These are phyloP conservation scores for Novumbra hubbsi DNA, from an alignment of 2,797 vertebrate genomes.

Conservation along the genomic window DNA sequence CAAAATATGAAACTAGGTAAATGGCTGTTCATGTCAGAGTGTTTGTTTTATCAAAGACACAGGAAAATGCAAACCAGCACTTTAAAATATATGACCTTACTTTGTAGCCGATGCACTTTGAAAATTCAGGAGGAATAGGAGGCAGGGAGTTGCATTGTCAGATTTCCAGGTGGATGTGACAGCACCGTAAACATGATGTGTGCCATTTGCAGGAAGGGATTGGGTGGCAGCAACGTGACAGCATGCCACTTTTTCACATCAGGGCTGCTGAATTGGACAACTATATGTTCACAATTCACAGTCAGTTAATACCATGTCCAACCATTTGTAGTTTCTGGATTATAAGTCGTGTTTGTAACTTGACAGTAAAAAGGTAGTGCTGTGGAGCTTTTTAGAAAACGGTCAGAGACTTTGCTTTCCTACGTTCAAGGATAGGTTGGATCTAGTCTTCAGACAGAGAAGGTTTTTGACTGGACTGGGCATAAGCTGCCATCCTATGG, in stretches of 20 bases:
- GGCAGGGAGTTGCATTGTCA: neutral
- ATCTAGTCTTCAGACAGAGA: too few relatives aligned
- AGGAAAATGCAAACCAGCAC: constrained; percentile 59
- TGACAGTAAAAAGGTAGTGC: too few relatives aligned
- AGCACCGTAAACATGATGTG: neutral
- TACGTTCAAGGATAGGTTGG: too few relatives aligned
- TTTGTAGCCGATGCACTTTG: constrained; percentile 36
- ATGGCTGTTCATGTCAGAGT: constrained; percentile 60
- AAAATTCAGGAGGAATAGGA: neutral
- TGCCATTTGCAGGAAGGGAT: neutral
- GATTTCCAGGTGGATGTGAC: neutral
- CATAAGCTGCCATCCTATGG: too few relatives aligned
- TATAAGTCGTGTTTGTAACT: too few relatives aligned
- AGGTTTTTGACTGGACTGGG: too few relatives aligned
- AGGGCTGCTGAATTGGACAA: neutral
- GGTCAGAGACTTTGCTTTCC: too few relatives aligned
- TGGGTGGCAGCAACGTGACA: neutral
- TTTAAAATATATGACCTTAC: constrained; percentile 68
- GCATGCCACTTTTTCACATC: neutral
- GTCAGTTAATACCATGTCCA: too few relatives aligned
- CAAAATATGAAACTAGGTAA: too few relatives aligned
- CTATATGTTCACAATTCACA: neutral
- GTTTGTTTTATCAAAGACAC: constrained; percentile 63
- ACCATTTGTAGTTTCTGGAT: too few relatives aligned
- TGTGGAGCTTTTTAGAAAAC: too few relatives aligned